A percentile compares a stretch with the other conserved stretches of the same genome.
Conservation (phyloP, 2,113 vertebrate genomes). For the Carlito syrichta region DNA sequence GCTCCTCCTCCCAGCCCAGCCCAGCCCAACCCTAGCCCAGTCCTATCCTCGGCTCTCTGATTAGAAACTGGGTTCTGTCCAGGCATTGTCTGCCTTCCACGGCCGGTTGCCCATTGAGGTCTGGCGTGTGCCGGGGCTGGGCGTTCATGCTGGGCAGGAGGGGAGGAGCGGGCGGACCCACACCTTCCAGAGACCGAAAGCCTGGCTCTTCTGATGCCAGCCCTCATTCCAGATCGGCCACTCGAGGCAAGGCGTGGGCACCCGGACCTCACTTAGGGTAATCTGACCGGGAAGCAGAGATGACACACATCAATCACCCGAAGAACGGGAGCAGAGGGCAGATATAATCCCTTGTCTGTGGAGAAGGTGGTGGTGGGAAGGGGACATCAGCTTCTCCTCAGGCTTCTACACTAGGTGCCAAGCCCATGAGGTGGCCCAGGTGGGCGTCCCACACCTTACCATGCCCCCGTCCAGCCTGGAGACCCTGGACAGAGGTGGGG, state of each 20-base stretch:
- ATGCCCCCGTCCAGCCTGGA: neutral
- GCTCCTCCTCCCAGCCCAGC: neutral
- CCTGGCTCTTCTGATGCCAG: neutral
- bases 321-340: neutral
- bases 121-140: slow-evolving; percentile 39
- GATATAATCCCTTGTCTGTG: neutral
- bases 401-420: neutral
- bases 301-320: accelerated
- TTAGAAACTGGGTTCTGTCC: slow-evolving; percentile 62
- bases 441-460: neutral
- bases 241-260: neutral
- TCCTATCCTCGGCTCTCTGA: slow-evolving; percentile 13
- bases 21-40: neutral
- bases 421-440: neutral
- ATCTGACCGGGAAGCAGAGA: neutral
- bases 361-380: neutral
- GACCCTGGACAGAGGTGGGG: neutral
- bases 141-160: neutral
- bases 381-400: neutral
- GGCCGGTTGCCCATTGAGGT: slow-evolving; percentile 59
- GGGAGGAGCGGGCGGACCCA: neutral
- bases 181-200: neutral
- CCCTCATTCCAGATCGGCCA: neutral
- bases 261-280: accelerated
- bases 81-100: slow-evolving; percentile 58